Base-by-base conservation (phyloP, 2,113 vertebrate genomes). In the Cottus gobio region DNA sequence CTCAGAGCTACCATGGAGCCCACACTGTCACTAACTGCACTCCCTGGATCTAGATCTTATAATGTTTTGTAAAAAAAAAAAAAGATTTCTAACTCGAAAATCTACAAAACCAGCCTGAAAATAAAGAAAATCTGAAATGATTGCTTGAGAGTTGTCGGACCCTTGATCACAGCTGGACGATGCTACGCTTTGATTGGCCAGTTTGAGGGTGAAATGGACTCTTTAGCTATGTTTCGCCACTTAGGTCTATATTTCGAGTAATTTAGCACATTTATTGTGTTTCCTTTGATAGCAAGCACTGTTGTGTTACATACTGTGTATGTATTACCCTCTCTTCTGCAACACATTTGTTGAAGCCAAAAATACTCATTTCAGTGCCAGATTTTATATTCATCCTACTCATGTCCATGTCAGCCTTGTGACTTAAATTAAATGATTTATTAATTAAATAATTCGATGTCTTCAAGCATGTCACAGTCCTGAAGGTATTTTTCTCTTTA, bases 351-450 rank as follows among this genome's bases (percentile, higher is more conserved):
- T 57, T 42, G 15, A 74, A 79, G 64, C 48, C 48, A 63, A 75
- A 30, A 18, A 22, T 7, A 54, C 34, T 62, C 0, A 62, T 44
- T 28, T 82, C 37, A 37, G n/a, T 7, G 22, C n/a, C 28, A 54
- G 28, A 28, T 48, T 61, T 75, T 52, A 66, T 22, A 54, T 62
- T 54, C 26, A 54, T 22, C 66, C 22, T 30, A 26, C 42, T 73
- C 58, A 74, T 37, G 71, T 72, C 28, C 58, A n/a, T 79, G 62
- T 56, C 48, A 73, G 24, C 39, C 30, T 71, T 34, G 31, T 71
- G 16, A 76, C 16, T 61, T 15, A 7, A 42, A 42, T 71, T 7
- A 34, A 22, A 72, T 34, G 0, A 15, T 57, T 26, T 16, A 13
- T 63, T 67, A 13, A 24, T 46, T 56, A 57, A 48, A 67, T 52